These are phyloP conservation scores for Tringa solitaria DNA, from an alignment of 2,113 vertebrate genomes.

Conservation along the genomic window DNA sequence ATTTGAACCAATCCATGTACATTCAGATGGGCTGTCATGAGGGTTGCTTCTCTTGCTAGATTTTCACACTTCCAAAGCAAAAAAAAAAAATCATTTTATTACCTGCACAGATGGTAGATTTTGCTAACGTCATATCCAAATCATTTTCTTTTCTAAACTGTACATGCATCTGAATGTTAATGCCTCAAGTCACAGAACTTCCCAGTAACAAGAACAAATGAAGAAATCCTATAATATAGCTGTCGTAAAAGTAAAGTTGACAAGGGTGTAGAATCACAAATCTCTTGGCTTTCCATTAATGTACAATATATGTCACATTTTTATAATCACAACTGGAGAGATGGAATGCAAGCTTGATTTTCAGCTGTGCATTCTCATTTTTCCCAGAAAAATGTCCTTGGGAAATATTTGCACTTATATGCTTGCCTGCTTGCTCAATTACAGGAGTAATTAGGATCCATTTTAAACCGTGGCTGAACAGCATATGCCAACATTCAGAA, in stretches of 20 bases:
- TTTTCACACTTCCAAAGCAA: background rate
- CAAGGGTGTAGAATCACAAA: background rate
- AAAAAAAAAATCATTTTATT: background rate
- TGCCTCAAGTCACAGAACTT: background rate
- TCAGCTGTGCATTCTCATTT: background rate
- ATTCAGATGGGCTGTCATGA: background rate
- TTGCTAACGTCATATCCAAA: background rate
- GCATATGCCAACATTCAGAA: background rate
- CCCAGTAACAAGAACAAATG: background rate
- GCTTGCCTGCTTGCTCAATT: background rate
- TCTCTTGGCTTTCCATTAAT: background rate
- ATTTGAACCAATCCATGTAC: background rate
- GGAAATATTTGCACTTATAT: constrained; percentile 22
- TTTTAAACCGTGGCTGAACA: background rate
- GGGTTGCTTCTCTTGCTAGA: background rate
- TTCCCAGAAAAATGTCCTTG: background rate
- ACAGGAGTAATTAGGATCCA: background rate
- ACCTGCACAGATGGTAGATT: constrained; percentile 36
- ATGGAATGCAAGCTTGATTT: background rate
- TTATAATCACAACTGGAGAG: background rate
- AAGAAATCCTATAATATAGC: background rate
- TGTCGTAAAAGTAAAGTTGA: background rate
- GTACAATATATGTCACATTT: background rate
- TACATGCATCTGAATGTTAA: background rate
- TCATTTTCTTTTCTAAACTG: constrained; percentile 1